Conservation (phyloP, 2,888 invertebrate species). For the Oxycera nigricornis region DNA sequence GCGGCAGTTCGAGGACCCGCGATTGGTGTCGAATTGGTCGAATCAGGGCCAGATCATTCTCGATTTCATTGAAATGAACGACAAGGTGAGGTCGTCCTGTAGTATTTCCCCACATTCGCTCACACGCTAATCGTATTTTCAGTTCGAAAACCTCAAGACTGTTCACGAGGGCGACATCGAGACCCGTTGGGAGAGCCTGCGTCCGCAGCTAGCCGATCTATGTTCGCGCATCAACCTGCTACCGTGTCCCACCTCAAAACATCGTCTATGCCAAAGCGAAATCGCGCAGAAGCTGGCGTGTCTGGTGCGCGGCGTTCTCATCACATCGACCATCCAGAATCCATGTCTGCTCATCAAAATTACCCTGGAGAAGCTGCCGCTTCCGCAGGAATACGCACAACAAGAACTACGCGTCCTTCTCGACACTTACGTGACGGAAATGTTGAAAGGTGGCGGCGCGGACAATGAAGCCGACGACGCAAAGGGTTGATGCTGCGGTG, state of each 20-base stretch:
- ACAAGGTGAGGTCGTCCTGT: slow-evolving; percentile 63
- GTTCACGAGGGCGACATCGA: slow-evolving; percentile 58
- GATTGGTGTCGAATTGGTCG: slow-evolving; percentile 74
- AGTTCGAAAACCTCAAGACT: slow-evolving; percentile 58
- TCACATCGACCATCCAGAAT: slow-evolving; percentile 56
- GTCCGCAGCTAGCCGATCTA: slow-evolving; percentile 60
- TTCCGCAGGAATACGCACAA: slow-evolving; percentile 61
- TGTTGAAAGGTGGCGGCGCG: slow-evolving; percentile 9
- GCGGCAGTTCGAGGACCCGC: slow-evolving; percentile 66
- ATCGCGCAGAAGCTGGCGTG: slow-evolving; percentile 60
- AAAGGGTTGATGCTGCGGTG: background rate
- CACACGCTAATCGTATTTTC: background rate
- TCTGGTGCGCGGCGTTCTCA: slow-evolving; percentile 58
- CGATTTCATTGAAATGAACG: slow-evolving; percentile 74
- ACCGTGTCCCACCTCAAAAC: slow-evolving; percentile 62
- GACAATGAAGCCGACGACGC: slow-evolving; percentile 18
- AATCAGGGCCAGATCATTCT: slow-evolving; percentile 75
- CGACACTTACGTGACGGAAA: slow-evolving; percentile 44
- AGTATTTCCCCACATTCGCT: background rate
- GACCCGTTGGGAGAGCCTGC: slow-evolving; percentile 60
- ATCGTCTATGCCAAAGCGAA: slow-evolving; percentile 62
- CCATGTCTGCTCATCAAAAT: slow-evolving; percentile 57
- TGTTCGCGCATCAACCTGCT: slow-evolving; percentile 60
- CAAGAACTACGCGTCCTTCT: slow-evolving; percentile 53
- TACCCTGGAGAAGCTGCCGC: slow-evolving; percentile 59